These are phyloP conservation scores for Himalopsyche kuldschensis DNA, from an alignment of 2,888 invertebrate species.

Conservation along the genomic window DNA sequence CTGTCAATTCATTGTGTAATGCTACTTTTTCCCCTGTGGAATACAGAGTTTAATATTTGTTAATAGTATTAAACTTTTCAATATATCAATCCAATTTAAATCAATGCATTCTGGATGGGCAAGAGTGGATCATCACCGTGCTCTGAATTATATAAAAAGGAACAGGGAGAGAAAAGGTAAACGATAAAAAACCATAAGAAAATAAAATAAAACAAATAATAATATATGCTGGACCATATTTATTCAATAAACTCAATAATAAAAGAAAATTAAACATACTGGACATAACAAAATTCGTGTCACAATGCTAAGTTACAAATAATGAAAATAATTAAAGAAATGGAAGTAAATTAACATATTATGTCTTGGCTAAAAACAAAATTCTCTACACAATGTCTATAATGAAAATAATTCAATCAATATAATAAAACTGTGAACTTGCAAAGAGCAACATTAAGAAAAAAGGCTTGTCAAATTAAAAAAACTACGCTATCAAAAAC, in stretches of 20 bases:
- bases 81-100: no score
- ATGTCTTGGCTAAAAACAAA: background rate
- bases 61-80: no score
- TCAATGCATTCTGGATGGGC: no score
- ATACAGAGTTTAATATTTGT: no score
- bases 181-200: background rate
- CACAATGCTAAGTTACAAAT: background rate
- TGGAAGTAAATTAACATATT: background rate
- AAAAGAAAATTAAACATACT: background rate
- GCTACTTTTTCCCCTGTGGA: no score
- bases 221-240: conserved; percentile 14
- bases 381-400: background rate
- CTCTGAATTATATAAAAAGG: no score
- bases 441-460: background rate
- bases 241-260: conserved; percentile 17
- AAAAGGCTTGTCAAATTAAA: no score
- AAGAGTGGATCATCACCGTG: no score
- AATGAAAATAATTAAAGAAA: conserved; percentile 10
- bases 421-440: background rate
- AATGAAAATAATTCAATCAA: background rate
- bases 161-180: background rate
- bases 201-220: conserved; percentile 8
- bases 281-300: conserved; percentile 8
- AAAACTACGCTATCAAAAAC: no score
- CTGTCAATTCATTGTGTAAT: no score